phyloP scores from a whole-genome alignment of 2,888 invertebrate species.

The Chromoteleia sp. region DNA sequence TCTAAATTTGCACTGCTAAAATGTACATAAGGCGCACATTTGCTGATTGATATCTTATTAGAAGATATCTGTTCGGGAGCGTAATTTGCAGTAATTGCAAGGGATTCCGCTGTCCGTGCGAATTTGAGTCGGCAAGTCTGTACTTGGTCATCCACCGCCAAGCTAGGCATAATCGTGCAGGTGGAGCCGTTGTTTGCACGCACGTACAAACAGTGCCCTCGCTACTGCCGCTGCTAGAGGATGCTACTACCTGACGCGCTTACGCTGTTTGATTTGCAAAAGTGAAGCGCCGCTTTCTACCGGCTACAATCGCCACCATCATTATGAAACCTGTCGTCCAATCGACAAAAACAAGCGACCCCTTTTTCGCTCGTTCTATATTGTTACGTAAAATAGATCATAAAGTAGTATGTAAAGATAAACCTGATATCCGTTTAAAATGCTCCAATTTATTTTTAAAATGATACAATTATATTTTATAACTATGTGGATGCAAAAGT shows the following conservation, averaged over 20 bases:
- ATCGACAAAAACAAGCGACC: slow-evolving; percentile 59
- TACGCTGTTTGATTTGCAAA: slow-evolving; percentile 81
- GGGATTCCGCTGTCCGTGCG: slow-evolving; percentile 61
- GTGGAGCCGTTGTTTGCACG: slow-evolving; percentile 78
- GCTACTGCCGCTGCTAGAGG: slow-evolving; percentile 74
- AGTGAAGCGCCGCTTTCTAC: slow-evolving; percentile 75
- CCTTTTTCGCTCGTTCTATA: slow-evolving; percentile 22
- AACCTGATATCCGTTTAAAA: background rate
- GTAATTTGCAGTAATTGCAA: slow-evolving; percentile 63
- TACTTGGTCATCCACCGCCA: slow-evolving; percentile 77
- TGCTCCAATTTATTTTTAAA: too few relatives aligned
- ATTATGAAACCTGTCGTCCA: slow-evolving; percentile 63
- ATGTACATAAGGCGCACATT: slow-evolving; percentile 54
- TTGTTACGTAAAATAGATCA: slow-evolving; percentile 14
- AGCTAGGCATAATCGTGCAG: slow-evolving; percentile 76
- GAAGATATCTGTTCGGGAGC: slow-evolving; percentile 35
- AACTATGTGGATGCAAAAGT: too few relatives aligned
- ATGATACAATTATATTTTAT: too few relatives aligned
- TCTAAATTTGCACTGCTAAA: slow-evolving; percentile 30
- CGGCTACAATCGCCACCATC: slow-evolving; percentile 52
- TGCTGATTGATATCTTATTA: slow-evolving; percentile 63
- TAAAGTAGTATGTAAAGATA: slow-evolving; percentile 2
- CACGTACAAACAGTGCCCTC: slow-evolving; percentile 78
- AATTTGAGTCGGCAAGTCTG: slow-evolving; percentile 75
- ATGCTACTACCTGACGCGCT: slow-evolving; percentile 73